phyloP scores from a whole-genome alignment of 2,113 vertebrate species.

The Anarhynchus alexandrinus region DNA sequence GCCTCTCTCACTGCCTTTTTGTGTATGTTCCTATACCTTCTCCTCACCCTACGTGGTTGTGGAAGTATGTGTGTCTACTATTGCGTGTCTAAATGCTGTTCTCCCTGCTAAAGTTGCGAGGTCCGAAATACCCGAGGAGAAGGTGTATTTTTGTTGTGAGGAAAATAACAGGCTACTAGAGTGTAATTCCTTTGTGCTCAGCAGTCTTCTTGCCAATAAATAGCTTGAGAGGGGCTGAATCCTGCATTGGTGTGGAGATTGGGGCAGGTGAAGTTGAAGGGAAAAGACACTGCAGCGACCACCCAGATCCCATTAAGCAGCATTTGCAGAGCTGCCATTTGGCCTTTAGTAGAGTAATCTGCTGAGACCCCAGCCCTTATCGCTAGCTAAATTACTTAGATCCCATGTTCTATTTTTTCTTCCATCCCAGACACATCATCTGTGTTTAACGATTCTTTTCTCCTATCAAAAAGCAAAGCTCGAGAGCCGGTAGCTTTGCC shows the following conservation, averaged over 20 bases:
- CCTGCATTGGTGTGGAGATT: not conserved
- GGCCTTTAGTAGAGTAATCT: not conserved
- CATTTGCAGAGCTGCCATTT: not conserved
- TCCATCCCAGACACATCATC: not conserved
- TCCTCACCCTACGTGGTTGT: not conserved
- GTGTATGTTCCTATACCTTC: not conserved
- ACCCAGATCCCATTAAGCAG: not conserved
- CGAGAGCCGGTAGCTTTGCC: not conserved
- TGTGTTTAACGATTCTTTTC: not conserved
- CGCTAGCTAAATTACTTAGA: not conserved
- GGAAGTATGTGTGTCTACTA: fast-evolving
- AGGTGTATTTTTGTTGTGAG: not conserved
- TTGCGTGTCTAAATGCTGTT: not conserved
- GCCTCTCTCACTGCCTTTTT: not conserved
- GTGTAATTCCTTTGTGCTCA: not conserved
- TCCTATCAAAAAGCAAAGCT: not conserved
- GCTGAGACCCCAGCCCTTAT: not conserved
- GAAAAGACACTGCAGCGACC: not conserved
- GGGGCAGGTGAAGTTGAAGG: not conserved
- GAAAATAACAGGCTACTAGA: not conserved
- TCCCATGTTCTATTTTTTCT: not conserved
- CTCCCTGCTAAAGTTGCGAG: not conserved
- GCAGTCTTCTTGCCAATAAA: not conserved
- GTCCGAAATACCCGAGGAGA: not conserved
- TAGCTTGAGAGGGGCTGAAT: not conserved